Evolutionary conservation across 2,113 vertebrate genomes (phyloP).

Genomic region (Tenrec ecaudatus): DNA sequence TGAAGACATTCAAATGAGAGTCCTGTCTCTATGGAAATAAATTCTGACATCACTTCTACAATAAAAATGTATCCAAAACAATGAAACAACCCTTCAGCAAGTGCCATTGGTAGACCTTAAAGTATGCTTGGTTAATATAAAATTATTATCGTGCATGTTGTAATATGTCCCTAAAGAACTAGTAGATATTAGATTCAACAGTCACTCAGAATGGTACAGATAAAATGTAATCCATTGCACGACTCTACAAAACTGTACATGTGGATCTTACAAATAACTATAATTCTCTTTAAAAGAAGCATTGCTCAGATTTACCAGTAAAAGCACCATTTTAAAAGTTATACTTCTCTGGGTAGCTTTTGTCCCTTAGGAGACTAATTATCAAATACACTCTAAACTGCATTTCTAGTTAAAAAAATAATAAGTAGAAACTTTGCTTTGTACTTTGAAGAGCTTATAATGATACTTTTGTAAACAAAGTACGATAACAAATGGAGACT

Average conservation of each 20-base stretch:
- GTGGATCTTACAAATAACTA: not conserved
- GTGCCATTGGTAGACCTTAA: too few species aligned
- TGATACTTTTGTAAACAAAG: conserved; percentile 61
- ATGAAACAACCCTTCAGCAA: not conserved
- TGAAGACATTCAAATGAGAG: not conserved
- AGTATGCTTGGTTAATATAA: not conserved
- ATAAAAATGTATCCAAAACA: not conserved
- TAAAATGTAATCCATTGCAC: not conserved
- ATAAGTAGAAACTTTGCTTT: conserved; percentile 31
- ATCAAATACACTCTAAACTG: conserved; percentile 59
- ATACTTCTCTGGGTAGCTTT: conserved; percentile 10
- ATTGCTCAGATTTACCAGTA: conserved; percentile 16
- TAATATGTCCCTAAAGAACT: not conserved
- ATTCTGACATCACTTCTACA: not conserved
- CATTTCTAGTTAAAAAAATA: conserved; percentile 72
- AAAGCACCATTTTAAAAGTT: conserved; percentile 39
- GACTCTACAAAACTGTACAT: not conserved
- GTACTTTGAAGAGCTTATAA: conserved; percentile 58
- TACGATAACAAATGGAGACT: conserved; percentile 52
- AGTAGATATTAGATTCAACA: not conserved
- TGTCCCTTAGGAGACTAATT: conserved; percentile 43
- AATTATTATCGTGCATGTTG: not conserved
- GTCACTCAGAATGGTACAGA: not conserved
- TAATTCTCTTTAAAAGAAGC: not conserved
- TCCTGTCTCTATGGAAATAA: not conserved